These are phyloP conservation scores for Numenius phaeopus DNA, from an alignment of 2,797 vertebrate species.

Conservation along the genomic window DNA sequence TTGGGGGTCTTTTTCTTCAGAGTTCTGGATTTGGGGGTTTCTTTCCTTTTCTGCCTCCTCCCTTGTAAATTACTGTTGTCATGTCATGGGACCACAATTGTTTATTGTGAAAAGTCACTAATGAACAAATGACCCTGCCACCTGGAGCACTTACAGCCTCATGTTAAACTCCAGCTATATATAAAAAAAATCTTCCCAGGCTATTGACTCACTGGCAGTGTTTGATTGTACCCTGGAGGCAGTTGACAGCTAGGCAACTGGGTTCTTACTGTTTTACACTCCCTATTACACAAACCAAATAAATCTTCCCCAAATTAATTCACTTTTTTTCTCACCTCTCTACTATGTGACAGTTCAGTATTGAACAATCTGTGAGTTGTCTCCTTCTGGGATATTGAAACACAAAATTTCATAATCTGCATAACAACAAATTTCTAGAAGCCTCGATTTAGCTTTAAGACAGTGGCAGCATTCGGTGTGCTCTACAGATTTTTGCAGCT, in stretches of 20 bases:
- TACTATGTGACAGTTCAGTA: not conserved
- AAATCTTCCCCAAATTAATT: slow-evolving; percentile 88
- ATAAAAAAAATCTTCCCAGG: slow-evolving; percentile 85
- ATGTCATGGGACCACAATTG: slow-evolving; percentile 81
- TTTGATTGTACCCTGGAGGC: slow-evolving; percentile 89
- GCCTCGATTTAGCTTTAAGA: not conserved
- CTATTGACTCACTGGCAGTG: slow-evolving; percentile 89
- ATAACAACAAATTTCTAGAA: not conserved
- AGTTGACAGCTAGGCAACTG: slow-evolving; percentile 82
- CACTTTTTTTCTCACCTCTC: slow-evolving; percentile 66
- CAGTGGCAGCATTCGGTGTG: not conserved
- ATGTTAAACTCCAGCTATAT: slow-evolving; percentile 86
- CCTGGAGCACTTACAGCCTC: slow-evolving; percentile 86
- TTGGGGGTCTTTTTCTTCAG: not conserved
- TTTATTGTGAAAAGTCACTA: slow-evolving; percentile 90
- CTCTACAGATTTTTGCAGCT: not conserved
- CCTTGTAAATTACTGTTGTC: slow-evolving; percentile 66
- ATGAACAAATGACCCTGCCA: slow-evolving; percentile 89
- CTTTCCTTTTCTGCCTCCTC: not conserved
- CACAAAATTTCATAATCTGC: not conserved
- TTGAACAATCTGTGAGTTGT: not conserved
- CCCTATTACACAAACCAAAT: slow-evolving; percentile 89
- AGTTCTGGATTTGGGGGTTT: not conserved
- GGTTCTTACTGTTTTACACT: slow-evolving; percentile 88
- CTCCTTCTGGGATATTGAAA: not conserved